phyloP scores from a whole-genome alignment of 1,140 invertebrate species.

The Daktulosphaira vitifoliae region DNA sequence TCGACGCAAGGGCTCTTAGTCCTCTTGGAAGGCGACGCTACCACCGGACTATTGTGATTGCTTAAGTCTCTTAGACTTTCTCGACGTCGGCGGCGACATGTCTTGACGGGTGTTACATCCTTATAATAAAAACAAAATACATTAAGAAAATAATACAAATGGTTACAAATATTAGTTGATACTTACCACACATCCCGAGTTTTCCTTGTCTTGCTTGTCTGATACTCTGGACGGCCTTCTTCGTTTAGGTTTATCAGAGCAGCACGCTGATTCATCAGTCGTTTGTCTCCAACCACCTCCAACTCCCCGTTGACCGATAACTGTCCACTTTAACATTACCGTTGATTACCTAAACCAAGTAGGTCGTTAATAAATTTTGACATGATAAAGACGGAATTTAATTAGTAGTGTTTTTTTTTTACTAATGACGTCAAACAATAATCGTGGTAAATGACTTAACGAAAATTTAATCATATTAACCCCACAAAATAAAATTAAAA shows the following conservation, averaged over 20 bases:
- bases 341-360: not conserved
- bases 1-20: slow-evolving; percentile 20
- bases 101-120: slow-evolving; percentile 10
- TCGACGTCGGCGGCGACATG: not conserved
- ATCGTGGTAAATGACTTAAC: too few relatives aligned
- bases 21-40: not conserved
- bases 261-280: not conserved
- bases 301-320: not conserved
- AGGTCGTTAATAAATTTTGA: too few relatives aligned
- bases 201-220: slow-evolving; percentile 1
- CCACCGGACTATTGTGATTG: slow-evolving; percentile 20
- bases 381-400: too few relatives aligned
- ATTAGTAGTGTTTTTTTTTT: too few relatives aligned
- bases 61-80: slow-evolving; percentile 25
- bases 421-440: too few relatives aligned
- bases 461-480: too few relatives aligned
- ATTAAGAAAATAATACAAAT: too few relatives aligned
- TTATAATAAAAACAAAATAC: not conserved
- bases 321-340: slow-evolving; percentile 28
- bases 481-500: too few relatives aligned
- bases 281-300: slow-evolving; percentile 3
- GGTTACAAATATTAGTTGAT: too few relatives aligned
- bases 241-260: slow-evolving; percentile 2
- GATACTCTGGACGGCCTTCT: slow-evolving; percentile 2
- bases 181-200: slow-evolving; percentile 1